phyloP scores from a whole-genome alignment of 2,888 invertebrate species.

The Trichogramma dendrolimi region DNA sequence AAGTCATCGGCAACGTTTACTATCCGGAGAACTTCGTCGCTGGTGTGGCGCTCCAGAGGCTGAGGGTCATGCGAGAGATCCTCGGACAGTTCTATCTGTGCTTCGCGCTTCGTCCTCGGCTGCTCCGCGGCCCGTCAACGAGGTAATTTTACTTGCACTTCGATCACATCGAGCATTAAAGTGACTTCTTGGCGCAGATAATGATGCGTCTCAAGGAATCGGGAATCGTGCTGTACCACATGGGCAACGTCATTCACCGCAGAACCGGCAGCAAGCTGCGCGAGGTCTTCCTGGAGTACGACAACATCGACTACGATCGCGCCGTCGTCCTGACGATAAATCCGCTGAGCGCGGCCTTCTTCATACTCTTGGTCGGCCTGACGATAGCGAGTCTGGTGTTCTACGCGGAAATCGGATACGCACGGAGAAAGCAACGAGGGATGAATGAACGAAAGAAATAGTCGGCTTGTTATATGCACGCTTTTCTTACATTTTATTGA shows the following conservation, averaged over 20 bases:
- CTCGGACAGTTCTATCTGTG: constrained; percentile 36
- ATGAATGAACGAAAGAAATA: not conserved
- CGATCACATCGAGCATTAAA: not conserved
- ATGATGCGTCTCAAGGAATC: constrained; percentile 38
- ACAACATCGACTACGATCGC: constrained; percentile 31
- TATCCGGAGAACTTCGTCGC: constrained; percentile 39
- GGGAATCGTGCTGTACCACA: constrained; percentile 39
- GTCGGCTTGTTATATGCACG: constrained; percentile 43
- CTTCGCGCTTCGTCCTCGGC: constrained; percentile 45
- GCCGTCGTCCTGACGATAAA: constrained; percentile 35
- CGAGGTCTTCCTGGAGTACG: constrained; percentile 40
- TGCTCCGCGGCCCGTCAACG: constrained; percentile 38
- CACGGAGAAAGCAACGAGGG: too few species aligned
- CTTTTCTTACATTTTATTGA: constrained; percentile 52
- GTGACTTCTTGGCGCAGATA: constrained; percentile 32
- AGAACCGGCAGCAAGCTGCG: constrained; percentile 32
- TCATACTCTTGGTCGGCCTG: constrained; percentile 36
- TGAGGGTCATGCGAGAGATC: constrained; percentile 41
- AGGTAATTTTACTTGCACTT: constrained; percentile 30
- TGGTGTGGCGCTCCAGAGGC: constrained; percentile 30
- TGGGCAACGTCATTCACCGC: constrained; percentile 40
- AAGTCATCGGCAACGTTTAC: constrained; percentile 37
- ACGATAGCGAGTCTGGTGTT: constrained; percentile 37
- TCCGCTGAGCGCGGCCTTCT: constrained; percentile 44
- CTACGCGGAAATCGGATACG: constrained; percentile 34